Evolutionary conservation across 2,113 vertebrate genomes (phyloP), one percentile per base, ranked within the genome.

Genomic region (Turnix velox): DNA sequence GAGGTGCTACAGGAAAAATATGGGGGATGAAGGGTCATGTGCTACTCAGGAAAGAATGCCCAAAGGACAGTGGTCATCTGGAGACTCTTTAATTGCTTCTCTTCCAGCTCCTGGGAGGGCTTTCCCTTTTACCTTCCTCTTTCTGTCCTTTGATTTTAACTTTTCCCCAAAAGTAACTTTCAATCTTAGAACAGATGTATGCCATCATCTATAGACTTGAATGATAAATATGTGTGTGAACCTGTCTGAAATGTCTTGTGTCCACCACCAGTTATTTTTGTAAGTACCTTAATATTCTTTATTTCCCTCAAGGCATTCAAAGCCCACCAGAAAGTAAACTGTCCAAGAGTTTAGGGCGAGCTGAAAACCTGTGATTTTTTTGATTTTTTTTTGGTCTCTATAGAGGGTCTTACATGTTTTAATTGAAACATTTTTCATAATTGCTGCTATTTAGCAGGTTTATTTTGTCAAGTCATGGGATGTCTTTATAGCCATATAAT

Each of bases 401-500:
- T 54, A 57, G 96, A 68, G 65, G 52, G 43, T 80, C 91, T 96
- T 96, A 92, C 28, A 33, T 61, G 71, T 87, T 97, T 97, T 96
- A 97, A 97, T 96, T 96, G 96, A 86, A 95, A 57, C 88, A 90
- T 97, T 96, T 97, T 96, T 95, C 97, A 96, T 97, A 97, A 98
- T 98, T 96, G 93, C 95, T 96, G 92, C 96, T 96, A 95, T 97
- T 97, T 96, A 98, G 92, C 90, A 94, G 61, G 6, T 97, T 98
- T 97, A 97, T 96, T 96, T 97, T 98, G 96, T 98, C 97, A 97
- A 97, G 96, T 96, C 96, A 79, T 65, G 74, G 90, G 92, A 97
- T 97, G 95, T 97, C 96, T 98, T 98, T 97, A 98, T 98, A 95
- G 97, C 95, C 82, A 57, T 96, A 95, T 97, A 97, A 98, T 97